Base-by-base conservation (phyloP, 53 echinoderm and acorn worm genomes). In the Astropecten irregularis region DNA sequence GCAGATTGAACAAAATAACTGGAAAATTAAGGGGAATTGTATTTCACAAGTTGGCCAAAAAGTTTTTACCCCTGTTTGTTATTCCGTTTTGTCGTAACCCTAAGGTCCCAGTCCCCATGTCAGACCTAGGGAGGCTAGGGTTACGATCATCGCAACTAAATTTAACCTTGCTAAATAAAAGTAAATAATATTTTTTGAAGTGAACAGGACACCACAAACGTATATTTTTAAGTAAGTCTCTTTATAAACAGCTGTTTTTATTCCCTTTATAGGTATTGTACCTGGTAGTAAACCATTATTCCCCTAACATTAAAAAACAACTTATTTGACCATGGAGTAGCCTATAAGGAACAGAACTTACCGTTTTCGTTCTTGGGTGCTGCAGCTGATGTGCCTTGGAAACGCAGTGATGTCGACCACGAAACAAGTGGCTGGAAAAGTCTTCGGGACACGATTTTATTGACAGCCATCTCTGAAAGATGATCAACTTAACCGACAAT, bases 401-500 rank as follows among this genome's bases (percentile, higher is more conserved):
- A 76, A 40, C 76, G 76, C 40, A 56, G 26, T 7, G 40, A 67
- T 22, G 67, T 37, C 15, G 76, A 76, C 21, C 56, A 22, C 22
- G 76, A 38, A 4, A 40, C 76, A 39, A 76, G 76, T 11, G 76
- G 76, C 30, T 54, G 76, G 57, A 56, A 76, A 9, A 56, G 26
- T 27, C 44, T 48, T 76, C 76, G 56, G 25, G 57, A 54, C 40
- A 34, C 76, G 5, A 76, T 39, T 56, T 56, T 76, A 31, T 76
- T 76, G 27, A 76, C 30, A 25, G 76, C 76, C 76, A 76, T 76
- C 14, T 39, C n/a, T n/a, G n/a, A n/a, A n/a, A n/a, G n/a, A n/a
- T n/a, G n/a, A n/a, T n/a, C n/a, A n/a, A n/a, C n/a, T n/a, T n/a
- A n/a, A n/a, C n/a, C n/a, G n/a, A n/a, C n/a, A n/a, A n/a, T n/a